These are phyloP conservation scores for Micropoecilia bifurca DNA, from an alignment of 2,797 vertebrate species.

Conservation along the genomic window DNA sequence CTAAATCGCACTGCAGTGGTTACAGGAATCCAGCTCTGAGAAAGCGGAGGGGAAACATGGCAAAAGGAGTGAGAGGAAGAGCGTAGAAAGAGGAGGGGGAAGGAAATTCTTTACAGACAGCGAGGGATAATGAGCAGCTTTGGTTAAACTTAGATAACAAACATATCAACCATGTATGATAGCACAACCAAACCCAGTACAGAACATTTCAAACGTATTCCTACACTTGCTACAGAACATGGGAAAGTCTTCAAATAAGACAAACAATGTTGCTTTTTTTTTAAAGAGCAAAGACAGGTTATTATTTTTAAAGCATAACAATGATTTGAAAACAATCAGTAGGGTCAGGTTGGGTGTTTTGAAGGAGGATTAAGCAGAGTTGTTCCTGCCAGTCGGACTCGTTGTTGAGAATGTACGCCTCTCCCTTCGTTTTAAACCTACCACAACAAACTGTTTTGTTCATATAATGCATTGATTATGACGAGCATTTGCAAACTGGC, in stretches of 20 bases:
- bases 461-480: neutral
- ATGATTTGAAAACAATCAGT: neutral
- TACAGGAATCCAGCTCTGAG: constrained; percentile 17
- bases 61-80: constrained; percentile 26
- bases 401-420: neutral
- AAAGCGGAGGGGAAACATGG: constrained; percentile 25
- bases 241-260: neutral
- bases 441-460: neutral
- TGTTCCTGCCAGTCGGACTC: neutral
- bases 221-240: neutral
- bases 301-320: neutral
- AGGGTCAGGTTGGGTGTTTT: neutral
- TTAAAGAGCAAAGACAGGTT: neutral
- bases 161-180: neutral
- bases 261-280: neutral
- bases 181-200: neutral
- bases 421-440: neutral
- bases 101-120: constrained; percentile 58
- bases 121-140: constrained; percentile 41
- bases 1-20: constrained; percentile 14
- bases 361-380: neutral
- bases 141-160: constrained; percentile 12
- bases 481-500: too few relatives aligned
- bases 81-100: constrained; percentile 13
- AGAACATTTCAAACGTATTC: neutral